Evolutionary conservation across 2,797 vertebrate genomes (phyloP).

Genomic region (Naso thynnoides): DNA sequence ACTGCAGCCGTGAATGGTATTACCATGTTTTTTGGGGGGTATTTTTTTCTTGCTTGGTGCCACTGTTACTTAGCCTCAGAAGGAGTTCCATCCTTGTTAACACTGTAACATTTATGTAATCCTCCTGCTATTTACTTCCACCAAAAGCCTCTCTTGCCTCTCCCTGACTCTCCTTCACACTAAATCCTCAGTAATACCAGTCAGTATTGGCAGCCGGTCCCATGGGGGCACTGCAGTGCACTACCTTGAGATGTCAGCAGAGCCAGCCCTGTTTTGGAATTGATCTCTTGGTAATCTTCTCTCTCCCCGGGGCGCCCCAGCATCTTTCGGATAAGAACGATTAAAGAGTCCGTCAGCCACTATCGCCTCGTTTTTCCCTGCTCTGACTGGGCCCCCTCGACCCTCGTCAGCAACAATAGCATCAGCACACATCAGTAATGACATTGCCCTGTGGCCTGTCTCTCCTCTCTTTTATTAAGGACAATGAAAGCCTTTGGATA

Average conservation of each 20-base stretch:
- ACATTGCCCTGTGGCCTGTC: conserved; percentile 30
- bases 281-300: conserved; percentile 76
- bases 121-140: conserved; percentile 36
- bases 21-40: background rate
- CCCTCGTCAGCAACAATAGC: conserved; percentile 19
- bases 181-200: conserved; percentile 50
- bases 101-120: conserved; percentile 39
- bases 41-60: background rate
- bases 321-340: conserved; percentile 56
- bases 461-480: conserved; percentile 31
- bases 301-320: conserved; percentile 45
- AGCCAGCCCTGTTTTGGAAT: conserved; percentile 59
- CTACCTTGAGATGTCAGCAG: conserved; percentile 75
- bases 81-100: conserved; percentile 6
- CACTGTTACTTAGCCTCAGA: background rate
- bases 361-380: background rate
- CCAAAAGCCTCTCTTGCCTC: conserved; percentile 29
- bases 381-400: background rate
- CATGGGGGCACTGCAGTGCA: conserved; percentile 26
- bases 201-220: conserved; percentile 56
- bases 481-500: conserved; percentile 42
- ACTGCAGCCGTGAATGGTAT: background rate
- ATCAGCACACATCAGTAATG: conserved; percentile 42
- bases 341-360: conserved; percentile 52
- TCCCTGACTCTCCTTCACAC: conserved; percentile 51